Evolutionary conservation across 2,797 vertebrate species (phyloP), one percentile per base, ranked within the genome.

Genomic region (Squalus acanthias): DNA sequence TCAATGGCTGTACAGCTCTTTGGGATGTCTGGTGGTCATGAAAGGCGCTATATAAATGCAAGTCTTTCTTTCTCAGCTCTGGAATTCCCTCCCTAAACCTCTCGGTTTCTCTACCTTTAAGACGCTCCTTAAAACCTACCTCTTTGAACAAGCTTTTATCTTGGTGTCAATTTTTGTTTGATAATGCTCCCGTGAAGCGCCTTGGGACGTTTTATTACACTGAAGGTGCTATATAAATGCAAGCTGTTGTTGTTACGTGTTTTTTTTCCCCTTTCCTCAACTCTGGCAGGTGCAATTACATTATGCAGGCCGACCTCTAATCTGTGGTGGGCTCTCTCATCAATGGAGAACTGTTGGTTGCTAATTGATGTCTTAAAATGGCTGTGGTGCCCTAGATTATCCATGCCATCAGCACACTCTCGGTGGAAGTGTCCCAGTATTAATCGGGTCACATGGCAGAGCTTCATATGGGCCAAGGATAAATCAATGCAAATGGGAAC

Each of bases 371-470:
- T 50, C 79, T 85, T 85, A 85, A 85, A 85, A 85, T 17, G 39
- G 79, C 17, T 46, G 79, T 46, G 15, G 17, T 85, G 79, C 39
- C 39, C 79, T 22, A 85, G 79, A 85, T 85, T 85, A 85, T 74
- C 72, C 79, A 46, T 46, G 17, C 39, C 39, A 20, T 20, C 79
- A 85, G 72, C 72, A 74, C 29, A 33, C 9, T 85, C 79, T 85
- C 39, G 17, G 39, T 85, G 79, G 79, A 85, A 85, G 79, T 85
- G 79, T 85, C 39, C 79, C 79, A 85, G 79, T 85, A 85, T 85
- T 85, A 85, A 85, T 85, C 39, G 17, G 79, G 39, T 50, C 79
- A 50, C 17, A 85, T 4, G 5, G 79, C n/a, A 22, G 17, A 46
- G n/a, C 76, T 79, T 39, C n/a, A 72, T 72, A 7, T 72, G 22